These are phyloP conservation scores for Eumeta japonica DNA, from an alignment of 1,140 invertebrate genomes.

Conservation along the genomic window DNA sequence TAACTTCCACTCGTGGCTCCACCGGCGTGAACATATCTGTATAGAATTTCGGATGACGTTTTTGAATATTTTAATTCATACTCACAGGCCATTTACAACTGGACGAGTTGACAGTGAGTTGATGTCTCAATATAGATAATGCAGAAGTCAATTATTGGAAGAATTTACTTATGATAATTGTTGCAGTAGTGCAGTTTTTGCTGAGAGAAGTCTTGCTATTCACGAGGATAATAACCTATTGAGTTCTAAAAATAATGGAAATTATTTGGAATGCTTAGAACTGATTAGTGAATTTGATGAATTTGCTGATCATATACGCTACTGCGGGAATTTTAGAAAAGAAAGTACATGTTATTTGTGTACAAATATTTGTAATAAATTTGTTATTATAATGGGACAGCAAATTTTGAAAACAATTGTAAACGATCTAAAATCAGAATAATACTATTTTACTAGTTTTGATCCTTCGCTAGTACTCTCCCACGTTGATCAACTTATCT, in stretches of 20 bases:
- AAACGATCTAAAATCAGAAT: slow-evolving; percentile 11
- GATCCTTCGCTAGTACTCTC: too few species aligned
- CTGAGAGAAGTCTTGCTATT: slow-evolving; percentile 5
- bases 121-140: slow-evolving; percentile 7
- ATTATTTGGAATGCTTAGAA: slow-evolving; percentile 19
- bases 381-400: too few species aligned
- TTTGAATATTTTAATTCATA: too few species aligned
- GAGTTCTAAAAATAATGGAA: slow-evolving; percentile 13
- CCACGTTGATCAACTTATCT: too few species aligned
- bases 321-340: slow-evolving; percentile 15
- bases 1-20: too few species aligned
- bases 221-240: slow-evolving; percentile 2
- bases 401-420: slow-evolving; percentile 12
- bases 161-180: slow-evolving; percentile 5
- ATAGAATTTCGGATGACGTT: too few species aligned
- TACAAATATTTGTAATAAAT: slow-evolving; percentile 12
- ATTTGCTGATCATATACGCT: slow-evolving; percentile 16
- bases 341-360: slow-evolving; percentile 16
- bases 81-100: too few species aligned
- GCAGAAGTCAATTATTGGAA: slow-evolving; percentile 5
- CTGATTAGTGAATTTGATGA: slow-evolving; percentile 18
- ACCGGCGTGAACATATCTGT: too few species aligned
- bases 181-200: slow-evolving; percentile 5
- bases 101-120: slow-evolving; percentile 7
- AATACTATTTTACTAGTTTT: too few species aligned